These are phyloP conservation scores for Naso thynnoides DNA, from an alignment of 2,797 vertebrate genomes.

Conservation along the genomic window DNA sequence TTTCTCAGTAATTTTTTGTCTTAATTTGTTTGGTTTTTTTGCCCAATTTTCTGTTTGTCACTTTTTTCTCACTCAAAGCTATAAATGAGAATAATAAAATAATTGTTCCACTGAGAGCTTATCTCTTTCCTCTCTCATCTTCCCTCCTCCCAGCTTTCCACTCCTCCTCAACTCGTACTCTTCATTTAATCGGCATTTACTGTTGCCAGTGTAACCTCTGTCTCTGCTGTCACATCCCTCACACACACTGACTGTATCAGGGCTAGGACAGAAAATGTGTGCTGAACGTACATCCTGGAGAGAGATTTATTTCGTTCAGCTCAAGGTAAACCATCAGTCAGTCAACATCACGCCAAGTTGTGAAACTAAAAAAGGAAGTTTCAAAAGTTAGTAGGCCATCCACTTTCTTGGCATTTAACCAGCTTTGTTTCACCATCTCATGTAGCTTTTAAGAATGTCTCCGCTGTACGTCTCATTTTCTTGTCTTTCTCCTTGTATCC, in stretches of 20 bases:
- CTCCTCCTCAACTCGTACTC: conserved; percentile 3
- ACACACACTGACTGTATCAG: conserved; percentile 9
- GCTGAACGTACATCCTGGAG: neutral
- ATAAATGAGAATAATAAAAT: conserved; percentile 41
- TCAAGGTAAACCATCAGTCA: conserved; percentile 2
- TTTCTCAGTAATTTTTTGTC: conserved; percentile 17
- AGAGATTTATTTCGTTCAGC: conserved; percentile 11
- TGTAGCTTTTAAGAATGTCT: conserved; percentile 10
- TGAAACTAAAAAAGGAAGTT: conserved; percentile 24
- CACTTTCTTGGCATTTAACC: conserved; percentile 24
- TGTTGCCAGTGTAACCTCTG: conserved; percentile 1
- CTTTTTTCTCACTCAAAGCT: conserved; percentile 26
- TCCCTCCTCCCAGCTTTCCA: neutral
- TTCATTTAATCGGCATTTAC: conserved; percentile 31
- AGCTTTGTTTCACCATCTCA: conserved; percentile 8
- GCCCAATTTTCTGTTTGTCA: conserved; percentile 24
- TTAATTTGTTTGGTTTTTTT: neutral
- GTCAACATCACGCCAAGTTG: conserved; percentile 28
- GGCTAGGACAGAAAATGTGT: conserved; percentile 17
- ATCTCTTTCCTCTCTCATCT: conserved; percentile 29
- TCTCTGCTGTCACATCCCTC: conserved; percentile 2
- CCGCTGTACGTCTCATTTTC: conserved; percentile 9
- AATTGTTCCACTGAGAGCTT: conserved; percentile 39
- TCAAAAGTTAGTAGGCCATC: conserved; percentile 23
- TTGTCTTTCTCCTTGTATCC: neutral